These are phyloP conservation scores for Drosophila subquinaria DNA, from an alignment of 2,888 invertebrate species.

Conservation along the genomic window DNA sequence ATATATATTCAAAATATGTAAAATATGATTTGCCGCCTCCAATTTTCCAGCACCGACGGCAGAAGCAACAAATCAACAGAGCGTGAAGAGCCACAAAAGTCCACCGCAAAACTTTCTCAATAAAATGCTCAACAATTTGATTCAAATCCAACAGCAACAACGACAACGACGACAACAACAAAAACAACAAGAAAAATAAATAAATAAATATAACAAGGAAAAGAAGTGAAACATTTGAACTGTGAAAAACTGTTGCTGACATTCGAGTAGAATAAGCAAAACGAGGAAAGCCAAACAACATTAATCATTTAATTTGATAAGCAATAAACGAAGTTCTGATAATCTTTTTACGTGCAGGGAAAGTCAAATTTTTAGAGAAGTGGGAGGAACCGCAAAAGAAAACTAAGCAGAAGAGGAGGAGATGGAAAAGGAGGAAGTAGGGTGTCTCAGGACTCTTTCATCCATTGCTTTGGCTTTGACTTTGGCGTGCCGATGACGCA, in stretches of 20 bases:
- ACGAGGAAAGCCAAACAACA: conserved; percentile 34
- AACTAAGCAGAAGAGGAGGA: conserved; percentile 11
- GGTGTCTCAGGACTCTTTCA: conserved; percentile 2
- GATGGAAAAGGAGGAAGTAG: neutral
- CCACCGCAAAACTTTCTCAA: conserved; percentile 68
- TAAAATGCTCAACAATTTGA: conserved; percentile 69
- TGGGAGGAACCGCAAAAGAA: conserved; percentile 41
- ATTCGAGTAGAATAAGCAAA: conserved; percentile 44
- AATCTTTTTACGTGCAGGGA: conserved; percentile 65
- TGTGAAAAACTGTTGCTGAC: conserved; percentile 74
- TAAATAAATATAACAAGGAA: conserved; percentile 21
- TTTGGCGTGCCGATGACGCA: conserved; percentile 57
- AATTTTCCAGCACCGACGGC: conserved; percentile 16
- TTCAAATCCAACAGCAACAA: conserved; percentile 26
- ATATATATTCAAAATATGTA: conserved; percentile 37
- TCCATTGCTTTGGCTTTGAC: conserved; percentile 45
- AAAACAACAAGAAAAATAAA: conserved; percentile 28
- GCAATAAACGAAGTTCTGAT: conserved; percentile 73
- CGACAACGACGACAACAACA: conserved; percentile 19
- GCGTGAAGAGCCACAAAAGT: conserved; percentile 63
- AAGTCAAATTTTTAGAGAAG: conserved; percentile 27
- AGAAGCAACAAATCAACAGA: conserved; percentile 41
- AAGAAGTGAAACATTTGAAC: conserved; percentile 43
- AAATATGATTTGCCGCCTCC: conserved; percentile 46
- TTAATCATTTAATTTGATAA: conserved; percentile 82